A percentile compares a stretch with the other conserved stretches of the same genome.
These are phyloP conservation scores for Thereva unica DNA, from an alignment of 2,888 invertebrate species.

Conservation along the genomic window DNA sequence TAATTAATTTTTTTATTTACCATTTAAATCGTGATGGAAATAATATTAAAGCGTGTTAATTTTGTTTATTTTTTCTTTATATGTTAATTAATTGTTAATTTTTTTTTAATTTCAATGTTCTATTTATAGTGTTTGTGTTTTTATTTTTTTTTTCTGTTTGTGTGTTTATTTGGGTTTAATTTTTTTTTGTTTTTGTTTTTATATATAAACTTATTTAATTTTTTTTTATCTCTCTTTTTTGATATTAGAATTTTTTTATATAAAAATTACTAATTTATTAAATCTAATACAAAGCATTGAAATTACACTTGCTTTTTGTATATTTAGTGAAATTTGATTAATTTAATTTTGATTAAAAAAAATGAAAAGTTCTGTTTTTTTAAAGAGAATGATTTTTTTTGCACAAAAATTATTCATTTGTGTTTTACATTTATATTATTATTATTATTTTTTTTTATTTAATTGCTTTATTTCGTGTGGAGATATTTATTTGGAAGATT, in stretches of 20 bases:
- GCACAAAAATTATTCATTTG: neutral
- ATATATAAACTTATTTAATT: slow-evolving; percentile 1
- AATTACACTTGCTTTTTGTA: slow-evolving; percentile 31
- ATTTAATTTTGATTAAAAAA: slow-evolving; percentile 18
- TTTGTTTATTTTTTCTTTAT: slow-evolving; percentile 17
- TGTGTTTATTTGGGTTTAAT: slow-evolving; percentile 7
- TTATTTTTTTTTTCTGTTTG: slow-evolving; percentile 9
- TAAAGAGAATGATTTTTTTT: slow-evolving; percentile 28
- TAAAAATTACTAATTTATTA: no score
- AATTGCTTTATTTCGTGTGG: no score
- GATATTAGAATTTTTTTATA: no score
- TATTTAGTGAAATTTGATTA: slow-evolving; percentile 22
- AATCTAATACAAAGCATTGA: slow-evolving; percentile 8
- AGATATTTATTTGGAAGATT: no score
- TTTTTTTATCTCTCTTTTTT: no score
- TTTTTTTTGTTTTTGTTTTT: slow-evolving; percentile 10
- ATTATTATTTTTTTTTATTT: no score
- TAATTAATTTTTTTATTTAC: neutral
- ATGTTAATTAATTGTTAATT: slow-evolving; percentile 25
- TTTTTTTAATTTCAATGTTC: neutral
- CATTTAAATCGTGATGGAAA: neutral
- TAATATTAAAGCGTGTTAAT: slow-evolving; percentile 18
- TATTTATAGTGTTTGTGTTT: neutral
- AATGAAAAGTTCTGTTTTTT: slow-evolving; percentile 4
- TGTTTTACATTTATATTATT: no score